phyloP scores from a whole-genome alignment of 2,113 vertebrate species.

The Prunella fulvescens region DNA sequence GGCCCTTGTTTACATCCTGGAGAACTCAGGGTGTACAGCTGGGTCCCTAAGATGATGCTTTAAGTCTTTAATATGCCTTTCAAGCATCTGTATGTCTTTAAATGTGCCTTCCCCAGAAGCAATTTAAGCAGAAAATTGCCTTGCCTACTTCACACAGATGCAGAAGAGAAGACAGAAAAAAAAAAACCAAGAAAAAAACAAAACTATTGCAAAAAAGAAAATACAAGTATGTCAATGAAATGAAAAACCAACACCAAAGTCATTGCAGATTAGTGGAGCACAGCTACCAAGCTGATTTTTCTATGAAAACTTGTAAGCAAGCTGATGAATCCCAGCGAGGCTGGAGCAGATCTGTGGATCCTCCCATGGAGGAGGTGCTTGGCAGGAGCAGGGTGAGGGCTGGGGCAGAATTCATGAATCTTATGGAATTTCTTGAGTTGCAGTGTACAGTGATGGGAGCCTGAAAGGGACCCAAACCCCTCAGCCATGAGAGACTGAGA shows the following conservation, averaged over 20 bases:
- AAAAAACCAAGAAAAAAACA: background rate
- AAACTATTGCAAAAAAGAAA: background rate
- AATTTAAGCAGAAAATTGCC: conserved; percentile 39
- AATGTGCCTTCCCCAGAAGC: conserved; percentile 2
- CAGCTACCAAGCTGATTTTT: background rate
- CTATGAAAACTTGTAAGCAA: background rate
- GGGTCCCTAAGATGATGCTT: background rate
- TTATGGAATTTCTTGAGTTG: background rate
- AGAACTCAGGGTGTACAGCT: background rate
- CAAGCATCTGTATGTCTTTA: background rate
- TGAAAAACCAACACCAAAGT: conserved; percentile 1
- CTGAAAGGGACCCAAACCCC: background rate
- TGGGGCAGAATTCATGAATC: background rate
- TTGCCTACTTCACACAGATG: conserved; percentile 4
- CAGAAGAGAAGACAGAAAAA: background rate
- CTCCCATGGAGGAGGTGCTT: background rate
- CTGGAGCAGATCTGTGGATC: background rate
- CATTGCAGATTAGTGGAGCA: background rate
- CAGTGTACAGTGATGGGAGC: background rate
- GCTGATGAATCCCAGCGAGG: background rate
- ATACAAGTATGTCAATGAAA: background rate
- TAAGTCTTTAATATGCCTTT: background rate
- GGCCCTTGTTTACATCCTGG: background rate
- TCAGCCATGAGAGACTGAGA: background rate
- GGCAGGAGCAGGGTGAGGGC: background rate